Conservation (phyloP, 1,140 invertebrate genomes). For the Galleria mellonella region DNA sequence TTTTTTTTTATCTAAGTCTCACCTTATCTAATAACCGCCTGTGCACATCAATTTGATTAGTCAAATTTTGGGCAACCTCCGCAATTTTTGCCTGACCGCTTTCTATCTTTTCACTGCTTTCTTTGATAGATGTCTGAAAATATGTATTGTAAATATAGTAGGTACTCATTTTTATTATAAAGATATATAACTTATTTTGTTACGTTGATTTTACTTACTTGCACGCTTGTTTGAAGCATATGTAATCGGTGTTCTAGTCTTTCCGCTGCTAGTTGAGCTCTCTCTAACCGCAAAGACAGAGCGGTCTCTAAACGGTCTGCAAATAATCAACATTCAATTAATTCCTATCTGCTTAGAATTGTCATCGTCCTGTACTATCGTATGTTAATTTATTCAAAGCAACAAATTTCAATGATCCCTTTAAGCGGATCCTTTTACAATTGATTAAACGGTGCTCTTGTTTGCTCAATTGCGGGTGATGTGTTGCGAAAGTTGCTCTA, state of each 20-base stretch:
- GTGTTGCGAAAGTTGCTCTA: constrained; percentile 57
- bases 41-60: constrained; percentile 45
- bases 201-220: constrained; percentile 30
- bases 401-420: constrained; percentile 9
- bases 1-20: too few species aligned
- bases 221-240: constrained; percentile 60
- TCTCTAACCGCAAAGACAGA: constrained; percentile 54
- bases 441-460: constrained; percentile 51
- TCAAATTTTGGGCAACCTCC: constrained; percentile 50
- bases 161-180: too few species aligned
- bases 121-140: constrained; percentile 55
- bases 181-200: too few species aligned
- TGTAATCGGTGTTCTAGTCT: constrained; percentile 61
- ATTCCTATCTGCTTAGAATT: too few species aligned
- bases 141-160: neutral
- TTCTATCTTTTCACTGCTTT: constrained; percentile 54
- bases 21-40: constrained; percentile 60
- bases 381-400: constrained; percentile 24
- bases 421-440: constrained; percentile 34
- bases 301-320: constrained; percentile 66
- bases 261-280: constrained; percentile 60
- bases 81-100: constrained; percentile 45
- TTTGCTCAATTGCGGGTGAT: constrained; percentile 48
- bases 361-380: neutral
- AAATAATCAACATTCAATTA: constrained; percentile 8